Evolutionary conservation across 2,113 vertebrate genomes (phyloP).

Genomic region (Grallaria varia): DNA sequence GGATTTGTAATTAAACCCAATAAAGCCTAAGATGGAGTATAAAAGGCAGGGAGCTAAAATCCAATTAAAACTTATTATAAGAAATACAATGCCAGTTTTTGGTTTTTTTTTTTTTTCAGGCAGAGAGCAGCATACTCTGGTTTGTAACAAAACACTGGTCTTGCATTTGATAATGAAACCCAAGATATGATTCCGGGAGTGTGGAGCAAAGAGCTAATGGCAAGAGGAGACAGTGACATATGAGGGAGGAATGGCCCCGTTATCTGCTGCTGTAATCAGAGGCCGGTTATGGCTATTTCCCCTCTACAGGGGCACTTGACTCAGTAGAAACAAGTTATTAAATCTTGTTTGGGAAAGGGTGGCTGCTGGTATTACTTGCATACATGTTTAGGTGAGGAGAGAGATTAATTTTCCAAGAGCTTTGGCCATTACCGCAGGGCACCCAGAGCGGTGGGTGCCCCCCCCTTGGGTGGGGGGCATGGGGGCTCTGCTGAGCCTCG

Average conservation of each 20-base stretch:
- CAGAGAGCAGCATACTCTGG: neutral
- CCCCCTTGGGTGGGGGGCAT: neutral
- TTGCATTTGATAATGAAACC: conserved; percentile 29
- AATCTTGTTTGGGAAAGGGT: neutral
- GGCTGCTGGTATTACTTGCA: neutral
- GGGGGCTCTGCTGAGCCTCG: neutral
- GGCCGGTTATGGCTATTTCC: neutral
- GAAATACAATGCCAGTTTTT: conserved; percentile 55
- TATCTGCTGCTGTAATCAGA: neutral
- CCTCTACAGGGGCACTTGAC: neutral
- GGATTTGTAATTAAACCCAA: conserved; percentile 74
- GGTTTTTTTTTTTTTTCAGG: conserved; percentile 4
- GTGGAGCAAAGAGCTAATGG: neutral
- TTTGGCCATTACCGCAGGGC: neutral
- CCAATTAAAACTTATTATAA: conserved; percentile 70
- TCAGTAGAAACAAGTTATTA: neutral
- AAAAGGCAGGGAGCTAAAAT: conserved; percentile 68
- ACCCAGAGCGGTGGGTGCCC: neutral
- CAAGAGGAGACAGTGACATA: neutral
- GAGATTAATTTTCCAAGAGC: neutral
- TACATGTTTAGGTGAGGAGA: neutral
- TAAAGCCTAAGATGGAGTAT: conserved; percentile 59
- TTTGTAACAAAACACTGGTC: conserved; percentile 15
- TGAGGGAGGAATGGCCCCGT: neutral
- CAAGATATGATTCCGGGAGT: neutral